phyloP scores from a whole-genome alignment of 2,888 invertebrate species.

The Drosophila nigricruria region DNA sequence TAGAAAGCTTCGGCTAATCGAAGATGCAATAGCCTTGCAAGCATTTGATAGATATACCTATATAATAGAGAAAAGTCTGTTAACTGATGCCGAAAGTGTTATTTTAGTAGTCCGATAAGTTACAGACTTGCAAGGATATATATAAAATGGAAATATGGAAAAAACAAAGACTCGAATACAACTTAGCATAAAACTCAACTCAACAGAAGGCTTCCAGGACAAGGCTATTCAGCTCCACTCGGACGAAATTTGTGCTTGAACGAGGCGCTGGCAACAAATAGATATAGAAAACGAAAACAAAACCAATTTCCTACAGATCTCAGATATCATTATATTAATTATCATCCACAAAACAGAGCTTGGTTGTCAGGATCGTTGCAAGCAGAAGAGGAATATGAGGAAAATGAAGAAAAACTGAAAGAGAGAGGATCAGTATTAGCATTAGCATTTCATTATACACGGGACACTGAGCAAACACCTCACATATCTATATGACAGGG shows the following conservation, averaged over 20 bases:
- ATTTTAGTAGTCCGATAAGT: neutral
- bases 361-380: slow-evolving; percentile 37
- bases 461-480: slow-evolving; percentile 25
- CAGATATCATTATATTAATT: slow-evolving; percentile 13
- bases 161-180: slow-evolving; percentile 30
- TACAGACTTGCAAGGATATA: slow-evolving; percentile 17
- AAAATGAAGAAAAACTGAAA: neutral
- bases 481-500: slow-evolving; percentile 44
- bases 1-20: slow-evolving; percentile 1
- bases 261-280: slow-evolving; percentile 32
- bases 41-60: neutral
- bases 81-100: neutral
- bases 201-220: slow-evolving; percentile 33
- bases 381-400: neutral
- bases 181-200: slow-evolving; percentile 3
- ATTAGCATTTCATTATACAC: slow-evolving; percentile 36
- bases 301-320: slow-evolving; percentile 29
- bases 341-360: slow-evolving; percentile 36
- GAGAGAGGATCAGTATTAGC: slow-evolving; percentile 49
- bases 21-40: slow-evolving; percentile 18
- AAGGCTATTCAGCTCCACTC: slow-evolving; percentile 22
- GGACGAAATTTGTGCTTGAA: neutral
- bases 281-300: neutral
- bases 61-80: neutral
- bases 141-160: too few relatives aligned